Conservation (phyloP, 1,140 invertebrate species). For the Drosophila auraria region DNA sequence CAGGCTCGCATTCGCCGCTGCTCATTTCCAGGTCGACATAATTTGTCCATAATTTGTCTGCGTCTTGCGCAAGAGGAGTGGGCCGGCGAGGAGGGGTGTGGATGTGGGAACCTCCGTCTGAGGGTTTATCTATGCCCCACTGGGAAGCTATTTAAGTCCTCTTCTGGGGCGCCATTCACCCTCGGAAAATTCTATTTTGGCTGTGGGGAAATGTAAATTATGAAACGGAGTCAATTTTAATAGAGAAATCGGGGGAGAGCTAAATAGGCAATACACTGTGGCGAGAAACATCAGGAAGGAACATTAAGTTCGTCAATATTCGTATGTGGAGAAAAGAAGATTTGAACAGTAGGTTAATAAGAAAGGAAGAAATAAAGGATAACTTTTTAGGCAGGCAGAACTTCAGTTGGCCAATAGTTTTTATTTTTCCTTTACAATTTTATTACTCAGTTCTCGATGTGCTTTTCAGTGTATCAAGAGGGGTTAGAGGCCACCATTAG, state of each 20-base stretch:
- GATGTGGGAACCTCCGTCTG: constrained; percentile 31
- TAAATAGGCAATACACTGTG: constrained; percentile 2
- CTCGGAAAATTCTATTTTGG: constrained; percentile 15
- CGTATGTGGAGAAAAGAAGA: background rate
- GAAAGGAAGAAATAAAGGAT: too few species aligned
- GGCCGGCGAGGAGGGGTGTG: background rate
- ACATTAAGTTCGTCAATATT: background rate
- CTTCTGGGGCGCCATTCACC: constrained; percentile 56
- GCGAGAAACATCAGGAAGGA: background rate
- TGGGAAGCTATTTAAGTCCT: constrained; percentile 75
- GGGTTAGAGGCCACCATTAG: constrained; percentile 7
- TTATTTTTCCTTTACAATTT: background rate
- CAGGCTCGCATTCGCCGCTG: constrained; percentile 60
- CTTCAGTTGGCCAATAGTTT: too few species aligned
- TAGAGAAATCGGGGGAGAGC: constrained; percentile 24
- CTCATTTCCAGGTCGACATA: constrained; percentile 81
- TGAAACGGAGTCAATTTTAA: constrained; percentile 46
- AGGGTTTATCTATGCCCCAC: constrained; percentile 72
- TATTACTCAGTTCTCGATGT: too few species aligned
- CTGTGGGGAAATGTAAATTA: constrained; percentile 41
- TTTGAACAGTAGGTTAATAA: background rate
- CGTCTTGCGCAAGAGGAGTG: constrained; percentile 46
- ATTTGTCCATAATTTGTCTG: constrained; percentile 83
- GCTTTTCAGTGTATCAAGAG: constrained; percentile 10
- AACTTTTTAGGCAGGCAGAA: background rate